These are phyloP conservation scores for Ochlodes sylvanus DNA, from an alignment of 2,888 invertebrate genomes.

Conservation along the genomic window DNA sequence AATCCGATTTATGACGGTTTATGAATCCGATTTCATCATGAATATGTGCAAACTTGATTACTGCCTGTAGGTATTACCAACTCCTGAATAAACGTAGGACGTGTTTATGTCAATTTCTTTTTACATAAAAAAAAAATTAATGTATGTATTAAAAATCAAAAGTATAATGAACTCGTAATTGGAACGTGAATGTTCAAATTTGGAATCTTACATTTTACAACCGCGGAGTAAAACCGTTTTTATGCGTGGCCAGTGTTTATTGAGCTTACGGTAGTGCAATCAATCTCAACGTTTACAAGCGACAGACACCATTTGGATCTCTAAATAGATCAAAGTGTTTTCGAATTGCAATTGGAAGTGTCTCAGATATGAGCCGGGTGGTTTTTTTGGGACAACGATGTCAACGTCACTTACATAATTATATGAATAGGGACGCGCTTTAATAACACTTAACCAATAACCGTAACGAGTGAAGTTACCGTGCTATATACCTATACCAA, in stretches of 20 bases:
- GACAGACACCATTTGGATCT: constrained; percentile 66
- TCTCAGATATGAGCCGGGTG: constrained; percentile 68
- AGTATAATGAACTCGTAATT: constrained; percentile 11
- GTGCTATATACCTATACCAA: too few relatives aligned
- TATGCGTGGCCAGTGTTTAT: constrained; percentile 49
- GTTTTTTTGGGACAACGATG: constrained; percentile 39
- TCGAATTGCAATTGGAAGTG: constrained; percentile 60
- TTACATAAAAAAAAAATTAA: not conserved
- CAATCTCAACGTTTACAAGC: constrained; percentile 60
- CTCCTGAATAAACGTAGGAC: too few relatives aligned
- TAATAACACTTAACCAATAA: not conserved
- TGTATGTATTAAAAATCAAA: not conserved
- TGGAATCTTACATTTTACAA: constrained; percentile 22
- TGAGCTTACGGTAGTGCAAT: constrained; percentile 55
- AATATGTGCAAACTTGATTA: too few relatives aligned
- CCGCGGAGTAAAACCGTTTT: constrained; percentile 19
- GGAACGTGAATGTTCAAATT: constrained; percentile 13
- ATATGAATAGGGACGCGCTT: constrained; percentile 11
- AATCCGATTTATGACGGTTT: too few relatives aligned
- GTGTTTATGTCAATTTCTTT: too few relatives aligned
- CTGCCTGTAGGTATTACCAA: too few relatives aligned
- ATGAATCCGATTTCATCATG: too few relatives aligned
- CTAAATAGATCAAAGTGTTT: constrained; percentile 77
- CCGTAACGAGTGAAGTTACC: not conserved
- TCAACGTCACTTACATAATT: not conserved